Conservation (phyloP, 2,797 vertebrate genomes). For the Pogoniulus pusillus region DNA sequence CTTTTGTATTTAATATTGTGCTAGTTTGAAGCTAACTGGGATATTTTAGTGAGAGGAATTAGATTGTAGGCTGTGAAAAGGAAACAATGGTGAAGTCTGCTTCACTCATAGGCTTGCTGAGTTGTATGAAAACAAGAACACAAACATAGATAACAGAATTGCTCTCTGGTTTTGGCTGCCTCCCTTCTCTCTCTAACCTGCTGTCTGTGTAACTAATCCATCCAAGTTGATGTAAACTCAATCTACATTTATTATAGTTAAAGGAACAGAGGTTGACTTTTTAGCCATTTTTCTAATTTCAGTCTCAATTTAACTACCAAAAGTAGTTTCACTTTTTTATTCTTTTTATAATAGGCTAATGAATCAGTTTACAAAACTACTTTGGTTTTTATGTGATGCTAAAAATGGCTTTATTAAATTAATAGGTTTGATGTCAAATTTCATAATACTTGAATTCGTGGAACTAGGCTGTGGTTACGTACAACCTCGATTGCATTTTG, state of each 20-base stretch:
- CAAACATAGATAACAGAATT: too few species aligned
- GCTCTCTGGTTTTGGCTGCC: too few species aligned
- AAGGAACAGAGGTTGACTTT: not conserved
- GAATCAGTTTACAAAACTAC: not conserved
- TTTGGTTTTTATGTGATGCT: not conserved
- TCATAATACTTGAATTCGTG: not conserved
- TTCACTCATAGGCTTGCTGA: too few species aligned
- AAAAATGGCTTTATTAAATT: not conserved
- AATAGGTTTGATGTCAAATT: not conserved
- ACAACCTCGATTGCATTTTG: not conserved
- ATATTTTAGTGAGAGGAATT: too few species aligned
- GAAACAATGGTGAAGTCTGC: too few species aligned
- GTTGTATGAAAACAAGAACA: too few species aligned
- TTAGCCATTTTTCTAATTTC: not conserved
- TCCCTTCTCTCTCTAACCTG: too few species aligned
- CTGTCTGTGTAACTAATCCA: too few species aligned
- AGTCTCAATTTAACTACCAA: not conserved
- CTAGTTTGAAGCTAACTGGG: too few species aligned
- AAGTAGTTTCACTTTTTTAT: too few species aligned
- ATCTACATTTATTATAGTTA: not conserved
- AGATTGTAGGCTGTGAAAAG: too few species aligned
- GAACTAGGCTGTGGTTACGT: not conserved
- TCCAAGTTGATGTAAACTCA: too few species aligned
- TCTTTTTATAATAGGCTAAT: not conserved
- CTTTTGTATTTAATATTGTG: not conserved